A percentile compares a stretch with the other conserved stretches of the same genome.
Evolutionary conservation across 2,797 vertebrate genomes (phyloP).

Genomic region (Ciconia nigra): DNA sequence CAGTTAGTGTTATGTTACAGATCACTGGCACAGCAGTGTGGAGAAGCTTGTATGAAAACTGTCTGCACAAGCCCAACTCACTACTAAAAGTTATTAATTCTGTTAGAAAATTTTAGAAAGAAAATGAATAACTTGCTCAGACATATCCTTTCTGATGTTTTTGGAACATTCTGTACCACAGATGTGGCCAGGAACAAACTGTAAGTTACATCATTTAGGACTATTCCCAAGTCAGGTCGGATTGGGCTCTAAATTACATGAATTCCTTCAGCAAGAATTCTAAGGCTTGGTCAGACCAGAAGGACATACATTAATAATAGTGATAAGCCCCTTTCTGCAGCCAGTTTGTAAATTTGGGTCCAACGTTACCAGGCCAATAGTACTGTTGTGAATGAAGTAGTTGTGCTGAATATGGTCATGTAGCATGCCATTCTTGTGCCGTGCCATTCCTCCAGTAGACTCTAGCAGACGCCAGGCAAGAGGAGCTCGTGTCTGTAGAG

Average conservation of each 20-base stretch:
- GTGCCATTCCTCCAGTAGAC: neutral
- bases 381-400: neutral
- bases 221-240: constrained; percentile 23
- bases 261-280: constrained; percentile 19
- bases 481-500: neutral
- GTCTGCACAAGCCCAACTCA: constrained; percentile 15
- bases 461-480: neutral
- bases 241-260: neutral
- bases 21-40: neutral
- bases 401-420: neutral
- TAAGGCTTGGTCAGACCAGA: neutral
- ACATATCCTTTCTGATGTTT: constrained; percentile 33
- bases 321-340: neutral
- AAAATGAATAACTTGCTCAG: constrained; percentile 15
- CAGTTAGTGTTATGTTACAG: neutral
- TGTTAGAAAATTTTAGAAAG: constrained; percentile 12
- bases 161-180: constrained; percentile 15
- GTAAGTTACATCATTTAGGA: constrained; percentile 3
- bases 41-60: constrained; percentile 11
- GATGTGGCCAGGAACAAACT: constrained; percentile 11
- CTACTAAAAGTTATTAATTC: constrained; percentile 24
- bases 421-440: neutral
- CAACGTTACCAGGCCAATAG: neutral
- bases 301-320: constrained; percentile 33
- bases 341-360: neutral